Percentiles rank a stretch among this genome's conserved stretches.
Conservation (phyloP, 2,113 vertebrate species). For the Melanocharis versteri region DNA sequence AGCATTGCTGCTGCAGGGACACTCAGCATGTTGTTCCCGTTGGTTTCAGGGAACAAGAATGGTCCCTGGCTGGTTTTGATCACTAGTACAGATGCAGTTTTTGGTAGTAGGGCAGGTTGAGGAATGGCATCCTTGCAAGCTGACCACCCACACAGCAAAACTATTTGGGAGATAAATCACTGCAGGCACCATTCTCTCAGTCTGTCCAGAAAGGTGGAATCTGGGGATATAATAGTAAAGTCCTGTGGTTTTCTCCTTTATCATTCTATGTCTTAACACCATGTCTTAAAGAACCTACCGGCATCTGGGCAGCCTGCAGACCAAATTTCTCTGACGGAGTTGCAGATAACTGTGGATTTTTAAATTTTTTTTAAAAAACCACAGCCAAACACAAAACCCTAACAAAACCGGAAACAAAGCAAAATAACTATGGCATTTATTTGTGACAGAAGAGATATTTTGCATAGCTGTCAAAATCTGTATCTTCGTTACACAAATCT, state of each 20-base stretch:
- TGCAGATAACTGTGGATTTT: not conserved
- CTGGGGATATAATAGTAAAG: not conserved
- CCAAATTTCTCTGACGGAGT: not conserved
- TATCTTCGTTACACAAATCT: not conserved
- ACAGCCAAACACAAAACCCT: not conserved
- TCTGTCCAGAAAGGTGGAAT: not conserved
- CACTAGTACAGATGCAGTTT: not conserved
- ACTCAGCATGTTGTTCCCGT: not conserved
- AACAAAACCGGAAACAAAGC: rapidly evolving
- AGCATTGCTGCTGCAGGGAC: not conserved
- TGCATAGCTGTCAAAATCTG: not conserved
- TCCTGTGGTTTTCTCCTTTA: not conserved
- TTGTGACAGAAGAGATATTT: not conserved
- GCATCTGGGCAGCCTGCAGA: not conserved
- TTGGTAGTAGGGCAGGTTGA: not conserved
- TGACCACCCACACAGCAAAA: not conserved
- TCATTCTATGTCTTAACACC: not conserved
- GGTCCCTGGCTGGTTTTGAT: not conserved
- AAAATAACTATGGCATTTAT: not conserved
- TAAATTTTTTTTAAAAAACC: not conserved
- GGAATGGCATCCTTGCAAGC: not conserved
- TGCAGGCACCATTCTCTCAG: not conserved
- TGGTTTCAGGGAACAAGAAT: not conserved
- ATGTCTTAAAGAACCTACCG: not conserved
- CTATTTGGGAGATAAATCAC: not conserved